phyloP scores from a whole-genome alignment of 2,797 vertebrate species.

The Danio tinwini region DNA sequence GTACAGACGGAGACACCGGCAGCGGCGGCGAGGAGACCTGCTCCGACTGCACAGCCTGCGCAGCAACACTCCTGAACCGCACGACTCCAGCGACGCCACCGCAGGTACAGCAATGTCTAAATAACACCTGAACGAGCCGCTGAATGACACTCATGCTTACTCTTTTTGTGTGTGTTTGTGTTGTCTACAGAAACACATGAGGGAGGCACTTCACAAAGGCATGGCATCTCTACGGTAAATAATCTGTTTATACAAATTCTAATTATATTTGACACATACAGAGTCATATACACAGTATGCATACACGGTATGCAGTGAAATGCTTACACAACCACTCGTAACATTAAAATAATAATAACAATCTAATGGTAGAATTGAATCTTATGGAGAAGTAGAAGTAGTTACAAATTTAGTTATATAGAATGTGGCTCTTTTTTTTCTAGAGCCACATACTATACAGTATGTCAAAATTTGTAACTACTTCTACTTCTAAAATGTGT shows the following conservation, averaged over 20 bases:
- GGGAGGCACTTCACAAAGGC: conserved; percentile 82
- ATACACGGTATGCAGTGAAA: no score
- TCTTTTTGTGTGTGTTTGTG: conserved; percentile 18
- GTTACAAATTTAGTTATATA: no score
- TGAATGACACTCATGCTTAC: neutral
- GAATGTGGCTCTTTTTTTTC: no score
- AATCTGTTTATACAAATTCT: conserved; percentile 25
- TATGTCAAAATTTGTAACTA: no score
- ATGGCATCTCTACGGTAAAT: conserved; percentile 87
- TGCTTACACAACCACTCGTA: no score
- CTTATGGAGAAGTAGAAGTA: no score
- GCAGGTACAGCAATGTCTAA: conserved; percentile 75
- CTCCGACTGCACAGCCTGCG: conserved; percentile 82
- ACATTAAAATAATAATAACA: no score
- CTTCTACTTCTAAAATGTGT: no score
- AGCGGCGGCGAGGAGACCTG: conserved; percentile 89
- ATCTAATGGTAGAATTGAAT: no score
- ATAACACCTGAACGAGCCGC: neutral
- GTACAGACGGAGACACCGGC: conserved; percentile 92
- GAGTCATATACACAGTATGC: no score
- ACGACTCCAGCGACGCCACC: conserved; percentile 84
- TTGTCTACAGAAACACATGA: conserved; percentile 84
- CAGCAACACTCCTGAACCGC: conserved; percentile 85
- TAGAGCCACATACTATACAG: no score
- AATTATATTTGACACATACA: no score